A percentile compares a stretch with the other conserved stretches of the same genome.
These are phyloP conservation scores for Sebastes minor DNA, from an alignment of 2,797 vertebrate genomes.

Conservation along the genomic window DNA sequence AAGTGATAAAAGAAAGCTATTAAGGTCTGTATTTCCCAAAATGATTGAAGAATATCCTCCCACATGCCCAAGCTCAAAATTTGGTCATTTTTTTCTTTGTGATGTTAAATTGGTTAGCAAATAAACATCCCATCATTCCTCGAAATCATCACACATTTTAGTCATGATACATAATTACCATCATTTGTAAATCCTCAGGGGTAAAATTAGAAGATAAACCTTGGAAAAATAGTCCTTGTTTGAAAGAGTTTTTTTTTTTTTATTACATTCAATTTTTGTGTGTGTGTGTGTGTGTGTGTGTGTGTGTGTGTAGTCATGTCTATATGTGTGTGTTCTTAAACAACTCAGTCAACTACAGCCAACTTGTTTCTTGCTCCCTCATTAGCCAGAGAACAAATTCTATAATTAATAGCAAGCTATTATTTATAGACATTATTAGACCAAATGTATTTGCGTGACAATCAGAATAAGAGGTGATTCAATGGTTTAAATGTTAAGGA, in stretches of 20 bases:
- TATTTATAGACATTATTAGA: slow-evolving; percentile 9
- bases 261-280: background rate
- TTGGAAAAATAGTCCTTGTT: background rate
- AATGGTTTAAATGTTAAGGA: background rate
- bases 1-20: background rate
- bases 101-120: background rate
- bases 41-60: background rate
- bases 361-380: slow-evolving; percentile 3
- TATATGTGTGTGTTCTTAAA: background rate
- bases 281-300: background rate
- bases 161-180: background rate
- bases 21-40: background rate
- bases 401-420: slow-evolving; percentile 14
- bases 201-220: background rate
- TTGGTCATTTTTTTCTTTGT: background rate
- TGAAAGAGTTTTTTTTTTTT: background rate
- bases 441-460: background rate
- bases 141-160: background rate
- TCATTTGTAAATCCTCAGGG: background rate
- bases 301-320: background rate
- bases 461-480: background rate
- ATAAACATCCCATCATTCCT: background rate
- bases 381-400: slow-evolving; percentile 5
- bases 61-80: background rate
- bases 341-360: slow-evolving; percentile 8